These are phyloP conservation scores for Anomalospiza imberbis DNA, from an alignment of 2,797 vertebrate species.

Conservation along the genomic window DNA sequence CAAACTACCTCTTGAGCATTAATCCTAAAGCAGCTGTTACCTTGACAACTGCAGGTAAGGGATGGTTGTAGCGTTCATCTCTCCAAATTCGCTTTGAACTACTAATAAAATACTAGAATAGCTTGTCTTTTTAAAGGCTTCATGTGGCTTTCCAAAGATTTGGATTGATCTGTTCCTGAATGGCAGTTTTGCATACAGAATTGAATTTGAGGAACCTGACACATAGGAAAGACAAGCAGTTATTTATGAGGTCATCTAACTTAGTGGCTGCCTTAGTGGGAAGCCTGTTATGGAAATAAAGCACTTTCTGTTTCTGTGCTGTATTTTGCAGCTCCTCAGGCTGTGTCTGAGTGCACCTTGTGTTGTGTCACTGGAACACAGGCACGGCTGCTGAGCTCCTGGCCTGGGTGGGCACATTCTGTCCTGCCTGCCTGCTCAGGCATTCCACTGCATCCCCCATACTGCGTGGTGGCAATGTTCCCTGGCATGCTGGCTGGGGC, in stretches of 20 bases:
- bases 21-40: slow-evolving; percentile 46
- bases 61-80: not conserved
- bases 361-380: not conserved
- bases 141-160: not conserved
- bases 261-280: not conserved
- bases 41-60: slow-evolving; percentile 56
- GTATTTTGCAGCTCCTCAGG: not conserved
- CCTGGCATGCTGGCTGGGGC: not conserved
- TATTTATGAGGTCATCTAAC: not conserved
- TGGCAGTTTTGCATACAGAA: not conserved
- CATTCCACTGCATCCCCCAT: not conserved
- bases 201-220: not conserved
- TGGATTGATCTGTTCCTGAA: not conserved
- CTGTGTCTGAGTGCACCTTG: not conserved
- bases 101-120: not conserved
- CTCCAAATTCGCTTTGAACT: not conserved
- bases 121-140: slow-evolving; percentile 7
- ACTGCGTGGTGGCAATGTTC: accelerated
- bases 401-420: not conserved
- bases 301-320: not conserved
- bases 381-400: not conserved
- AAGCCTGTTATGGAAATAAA: not conserved
- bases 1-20: slow-evolving; percentile 14
- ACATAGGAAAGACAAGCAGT: not conserved
- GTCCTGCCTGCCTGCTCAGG: not conserved